phyloP scores from a whole-genome alignment of 2,113 vertebrate species.

The Mus pahari region DNA sequence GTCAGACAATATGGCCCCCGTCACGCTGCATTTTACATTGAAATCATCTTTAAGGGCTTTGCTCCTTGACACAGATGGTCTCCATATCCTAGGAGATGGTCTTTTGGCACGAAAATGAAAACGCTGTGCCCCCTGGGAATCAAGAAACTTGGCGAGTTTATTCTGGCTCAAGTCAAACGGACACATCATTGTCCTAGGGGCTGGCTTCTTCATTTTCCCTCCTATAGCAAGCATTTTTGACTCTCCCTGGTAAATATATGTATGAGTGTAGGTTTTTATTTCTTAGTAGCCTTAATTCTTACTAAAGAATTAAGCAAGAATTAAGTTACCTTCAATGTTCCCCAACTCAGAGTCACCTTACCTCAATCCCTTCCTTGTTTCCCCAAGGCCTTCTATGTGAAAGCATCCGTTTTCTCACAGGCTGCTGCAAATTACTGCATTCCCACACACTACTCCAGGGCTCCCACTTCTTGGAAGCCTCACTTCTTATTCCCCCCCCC shows the following conservation, averaged over 20 bases:
- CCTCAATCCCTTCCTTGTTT: background rate
- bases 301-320: no score
- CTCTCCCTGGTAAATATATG: constrained; percentile 33
- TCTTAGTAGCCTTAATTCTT: background rate
- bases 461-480: constrained; percentile 73
- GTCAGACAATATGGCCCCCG: constrained; percentile 80
- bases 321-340: constrained; percentile 43
- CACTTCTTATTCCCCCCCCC: constrained; percentile 65
- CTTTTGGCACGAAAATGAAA: constrained; percentile 79
- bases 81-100: constrained; percentile 82
- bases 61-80: constrained; percentile 82
- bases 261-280: constrained; percentile 4
- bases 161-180: constrained; percentile 65
- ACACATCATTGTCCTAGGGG: constrained; percentile 67
- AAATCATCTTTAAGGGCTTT: constrained; percentile 81
- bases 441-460: constrained; percentile 65
- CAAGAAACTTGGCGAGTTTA: constrained; percentile 73
- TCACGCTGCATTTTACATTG: constrained; percentile 81
- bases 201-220: constrained; percentile 52
- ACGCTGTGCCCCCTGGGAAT: constrained; percentile 75
- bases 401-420: constrained; percentile 49
- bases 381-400: background rate
- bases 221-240: constrained; percentile 39
- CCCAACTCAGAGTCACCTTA: background rate
- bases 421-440: constrained; percentile 62